phyloP scores from a whole-genome alignment of 1,140 invertebrate genomes.

The Caenorhabditis inopinata region DNA sequence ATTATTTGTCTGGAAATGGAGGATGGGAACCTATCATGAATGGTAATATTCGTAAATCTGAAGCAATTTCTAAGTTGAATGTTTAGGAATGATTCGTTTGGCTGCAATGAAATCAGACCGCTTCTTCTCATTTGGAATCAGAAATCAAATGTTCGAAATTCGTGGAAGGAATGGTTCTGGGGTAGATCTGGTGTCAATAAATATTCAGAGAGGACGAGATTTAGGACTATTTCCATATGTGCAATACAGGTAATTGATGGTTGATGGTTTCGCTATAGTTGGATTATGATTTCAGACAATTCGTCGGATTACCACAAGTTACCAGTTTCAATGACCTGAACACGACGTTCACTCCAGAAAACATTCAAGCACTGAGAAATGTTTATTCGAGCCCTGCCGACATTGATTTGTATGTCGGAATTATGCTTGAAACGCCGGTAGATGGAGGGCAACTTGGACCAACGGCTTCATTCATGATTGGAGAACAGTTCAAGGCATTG shows the following conservation, averaged over 20 bases:
- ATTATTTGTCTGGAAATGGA: background rate
- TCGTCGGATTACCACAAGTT: slow-evolving; percentile 21
- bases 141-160: slow-evolving; percentile 45
- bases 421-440: slow-evolving; percentile 71
- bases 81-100: slow-evolving; percentile 37
- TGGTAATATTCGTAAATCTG: background rate
- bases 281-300: background rate
- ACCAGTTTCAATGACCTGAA: slow-evolving; percentile 52
- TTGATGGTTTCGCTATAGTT: background rate
- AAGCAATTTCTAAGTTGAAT: background rate
- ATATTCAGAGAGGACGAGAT: slow-evolving; percentile 85
- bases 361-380: slow-evolving; percentile 33
- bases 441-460: slow-evolving; percentile 31
- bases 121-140: slow-evolving; percentile 37
- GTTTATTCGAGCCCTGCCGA: slow-evolving; percentile 74
- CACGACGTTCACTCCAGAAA: background rate
- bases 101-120: slow-evolving; percentile 37
- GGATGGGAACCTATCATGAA: slow-evolving; percentile 13
- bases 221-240: slow-evolving; percentile 80
- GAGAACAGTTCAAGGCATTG: slow-evolving; percentile 39
- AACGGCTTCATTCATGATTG: slow-evolving; percentile 40
- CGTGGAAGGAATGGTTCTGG: slow-evolving; percentile 66
- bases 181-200: slow-evolving; percentile 78
- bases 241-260: slow-evolving; percentile 23
- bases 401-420: slow-evolving; percentile 87